A percentile compares a stretch with the other conserved stretches of the same genome.
phyloP scores from a whole-genome alignment of 2,113 vertebrate genomes.

The Agelaius phoeniceus region DNA sequence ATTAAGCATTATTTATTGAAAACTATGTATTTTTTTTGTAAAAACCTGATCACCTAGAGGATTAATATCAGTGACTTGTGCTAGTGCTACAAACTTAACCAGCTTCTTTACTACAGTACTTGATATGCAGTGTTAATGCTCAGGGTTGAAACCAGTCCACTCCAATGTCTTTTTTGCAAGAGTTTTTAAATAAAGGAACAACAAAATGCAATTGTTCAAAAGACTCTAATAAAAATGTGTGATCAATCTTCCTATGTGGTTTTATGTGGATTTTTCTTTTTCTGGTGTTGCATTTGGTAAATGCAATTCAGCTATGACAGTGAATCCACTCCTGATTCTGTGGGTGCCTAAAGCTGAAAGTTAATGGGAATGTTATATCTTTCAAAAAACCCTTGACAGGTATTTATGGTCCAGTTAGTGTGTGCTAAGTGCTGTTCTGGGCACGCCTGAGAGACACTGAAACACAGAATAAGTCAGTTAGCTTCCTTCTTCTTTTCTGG shows the following conservation, averaged over 20 bases:
- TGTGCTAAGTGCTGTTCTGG: not conserved
- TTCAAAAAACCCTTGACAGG: not conserved
- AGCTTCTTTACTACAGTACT: slow-evolving; percentile 78
- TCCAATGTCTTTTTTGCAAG: slow-evolving; percentile 79
- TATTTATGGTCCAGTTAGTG: not conserved
- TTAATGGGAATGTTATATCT: slow-evolving; percentile 2
- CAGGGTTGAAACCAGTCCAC: slow-evolving; percentile 83
- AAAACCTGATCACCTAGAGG: slow-evolving; percentile 83
- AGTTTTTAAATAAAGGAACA: slow-evolving; percentile 78
- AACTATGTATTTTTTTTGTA: slow-evolving; percentile 88
- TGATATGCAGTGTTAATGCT: slow-evolving; percentile 82
- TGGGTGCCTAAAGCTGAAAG: slow-evolving; percentile 22
- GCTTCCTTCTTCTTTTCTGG: slow-evolving; percentile 1
- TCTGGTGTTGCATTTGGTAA: slow-evolving; percentile 58
- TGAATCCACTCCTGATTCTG: slow-evolving; percentile 28
- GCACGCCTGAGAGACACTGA: not conserved
- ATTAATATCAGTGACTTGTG: slow-evolving; percentile 79
- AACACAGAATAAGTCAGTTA: not conserved
- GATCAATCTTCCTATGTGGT: slow-evolving; percentile 77
- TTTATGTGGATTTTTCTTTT: slow-evolving; percentile 71
- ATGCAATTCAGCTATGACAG: slow-evolving; percentile 21
- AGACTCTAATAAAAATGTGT: slow-evolving; percentile 80
- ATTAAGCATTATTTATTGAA: slow-evolving; percentile 88
- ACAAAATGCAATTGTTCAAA: slow-evolving; percentile 76
- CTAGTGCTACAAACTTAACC: slow-evolving; percentile 77